Conservation (phyloP, 2,888 invertebrate genomes). For the Drosophila tanythrix region DNA sequence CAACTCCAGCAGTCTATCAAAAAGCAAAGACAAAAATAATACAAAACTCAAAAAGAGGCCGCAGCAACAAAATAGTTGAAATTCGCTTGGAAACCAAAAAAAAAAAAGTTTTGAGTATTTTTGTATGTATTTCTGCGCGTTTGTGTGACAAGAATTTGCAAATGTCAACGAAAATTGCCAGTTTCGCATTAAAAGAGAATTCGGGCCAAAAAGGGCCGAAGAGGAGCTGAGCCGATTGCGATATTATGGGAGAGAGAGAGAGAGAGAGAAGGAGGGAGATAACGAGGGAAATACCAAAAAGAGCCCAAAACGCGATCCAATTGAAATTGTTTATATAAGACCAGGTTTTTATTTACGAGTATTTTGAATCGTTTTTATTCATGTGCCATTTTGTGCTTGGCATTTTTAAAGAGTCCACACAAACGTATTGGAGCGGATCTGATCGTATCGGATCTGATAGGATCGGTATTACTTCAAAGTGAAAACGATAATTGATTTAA, state of each 20-base stretch:
- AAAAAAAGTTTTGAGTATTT: conserved; percentile 30
- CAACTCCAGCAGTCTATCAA: conserved; percentile 64
- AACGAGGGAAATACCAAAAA: conserved; percentile 57
- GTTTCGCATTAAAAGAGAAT: conserved; percentile 69
- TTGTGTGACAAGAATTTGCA: conserved; percentile 83
- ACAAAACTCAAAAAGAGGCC: conserved; percentile 61
- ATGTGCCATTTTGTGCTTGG: conserved; percentile 68
- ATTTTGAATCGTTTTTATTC: conserved; percentile 28
- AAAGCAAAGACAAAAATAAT: conserved; percentile 17
- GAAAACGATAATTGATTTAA: conserved; percentile 46
- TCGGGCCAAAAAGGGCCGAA: conserved; percentile 56
- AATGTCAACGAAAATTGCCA: conserved; percentile 76
- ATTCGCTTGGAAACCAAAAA: conserved; percentile 49
- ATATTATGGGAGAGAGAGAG: background rate
- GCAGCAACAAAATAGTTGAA: conserved; percentile 67
- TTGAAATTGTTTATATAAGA: conserved; percentile 68
- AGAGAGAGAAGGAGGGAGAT: background rate
- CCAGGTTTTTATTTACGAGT: conserved; percentile 19
- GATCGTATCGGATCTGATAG: conserved; percentile 26
- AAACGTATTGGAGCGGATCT: conserved; percentile 28
- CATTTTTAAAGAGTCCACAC: conserved; percentile 58
- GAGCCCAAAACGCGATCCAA: conserved; percentile 60
- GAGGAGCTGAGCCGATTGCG: conserved; percentile 16
- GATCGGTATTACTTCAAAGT: conserved; percentile 57
- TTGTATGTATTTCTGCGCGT: conserved; percentile 40